Evolutionary conservation across 2,888 invertebrate species (phyloP).

Genomic region (Tetranychus piercei): DNA sequence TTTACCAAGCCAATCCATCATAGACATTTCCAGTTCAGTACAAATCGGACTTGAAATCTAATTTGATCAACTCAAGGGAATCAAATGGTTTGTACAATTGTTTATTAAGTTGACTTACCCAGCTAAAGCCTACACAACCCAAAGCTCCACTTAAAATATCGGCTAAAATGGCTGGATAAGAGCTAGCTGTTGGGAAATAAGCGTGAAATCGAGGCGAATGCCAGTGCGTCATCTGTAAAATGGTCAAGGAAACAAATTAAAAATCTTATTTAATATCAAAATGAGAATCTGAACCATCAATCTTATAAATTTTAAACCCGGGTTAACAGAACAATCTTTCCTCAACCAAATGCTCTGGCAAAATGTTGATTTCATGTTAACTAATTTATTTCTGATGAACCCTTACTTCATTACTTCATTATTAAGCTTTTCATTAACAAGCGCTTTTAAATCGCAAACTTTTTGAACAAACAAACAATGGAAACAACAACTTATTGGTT

Average conservation of each 20-base stretch:
- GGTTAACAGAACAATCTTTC: too few relatives aligned
- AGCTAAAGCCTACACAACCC: conserved; percentile 67
- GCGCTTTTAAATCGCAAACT: too few relatives aligned
- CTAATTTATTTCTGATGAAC: too few relatives aligned
- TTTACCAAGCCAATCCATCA: conserved; percentile 88
- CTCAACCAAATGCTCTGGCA: too few relatives aligned
- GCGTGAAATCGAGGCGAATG: conserved; percentile 82
- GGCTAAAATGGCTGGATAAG: conserved; percentile 66
- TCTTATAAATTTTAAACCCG: too few relatives aligned
- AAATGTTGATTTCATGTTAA: too few relatives aligned
- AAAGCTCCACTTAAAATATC: conserved; percentile 64
- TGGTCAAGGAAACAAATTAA: neutral
- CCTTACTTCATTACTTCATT: too few relatives aligned
- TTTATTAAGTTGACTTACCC: conserved; percentile 45
- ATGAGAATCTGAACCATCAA: too few relatives aligned
- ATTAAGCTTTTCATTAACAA: too few relatives aligned
- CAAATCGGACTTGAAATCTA: conserved; percentile 84
- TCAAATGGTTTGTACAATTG: neutral
- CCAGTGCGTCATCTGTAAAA: conserved; percentile 62
- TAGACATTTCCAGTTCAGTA: conserved; percentile 81
- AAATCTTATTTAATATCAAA: too few relatives aligned
- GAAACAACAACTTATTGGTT: too few relatives aligned
- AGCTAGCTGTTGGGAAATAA: conserved; percentile 64
- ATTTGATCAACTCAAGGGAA: neutral
- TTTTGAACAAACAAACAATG: too few relatives aligned